phyloP scores from a whole-genome alignment of 2,888 invertebrate genomes.

The Pseudanteris insignis region DNA sequence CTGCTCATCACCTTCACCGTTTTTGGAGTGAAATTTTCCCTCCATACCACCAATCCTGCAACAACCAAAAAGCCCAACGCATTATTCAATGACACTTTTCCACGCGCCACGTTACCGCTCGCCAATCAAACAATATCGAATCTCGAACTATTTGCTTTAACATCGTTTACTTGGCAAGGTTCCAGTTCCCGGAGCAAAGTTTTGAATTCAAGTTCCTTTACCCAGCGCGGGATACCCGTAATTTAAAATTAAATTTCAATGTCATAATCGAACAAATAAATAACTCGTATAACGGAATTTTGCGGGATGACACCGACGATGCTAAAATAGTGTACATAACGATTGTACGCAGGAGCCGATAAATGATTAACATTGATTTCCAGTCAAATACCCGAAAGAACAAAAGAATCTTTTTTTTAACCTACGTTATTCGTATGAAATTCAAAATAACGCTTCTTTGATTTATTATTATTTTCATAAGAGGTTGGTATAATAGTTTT shows the following conservation, averaged over 20 bases:
- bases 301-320: too few species aligned
- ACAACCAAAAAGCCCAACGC: background rate
- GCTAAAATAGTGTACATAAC: too few species aligned
- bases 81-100: background rate
- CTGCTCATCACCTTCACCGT: slow-evolving; percentile 55
- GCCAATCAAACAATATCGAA: slow-evolving; percentile 18
- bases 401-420: too few species aligned
- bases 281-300: too few species aligned
- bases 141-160: slow-evolving; percentile 27
- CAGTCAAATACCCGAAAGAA: too few species aligned
- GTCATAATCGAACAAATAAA: slow-evolving; percentile 6
- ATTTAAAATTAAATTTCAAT: slow-evolving; percentile 36
- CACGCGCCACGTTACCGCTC: background rate
- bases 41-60: slow-evolving; percentile 57
- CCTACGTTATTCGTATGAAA: too few species aligned
- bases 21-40: slow-evolving; percentile 53
- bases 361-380: too few species aligned
- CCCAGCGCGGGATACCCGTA: slow-evolving; percentile 26
- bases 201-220: slow-evolving; percentile 34
- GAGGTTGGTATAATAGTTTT: too few species aligned
- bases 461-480: too few species aligned
- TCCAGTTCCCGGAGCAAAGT: slow-evolving; percentile 18
- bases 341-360: too few species aligned
- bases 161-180: slow-evolving; percentile 6
- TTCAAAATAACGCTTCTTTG: too few species aligned